Conservation (phyloP, 1,140 invertebrate genomes). For the Bombus pyrosoma region DNA sequence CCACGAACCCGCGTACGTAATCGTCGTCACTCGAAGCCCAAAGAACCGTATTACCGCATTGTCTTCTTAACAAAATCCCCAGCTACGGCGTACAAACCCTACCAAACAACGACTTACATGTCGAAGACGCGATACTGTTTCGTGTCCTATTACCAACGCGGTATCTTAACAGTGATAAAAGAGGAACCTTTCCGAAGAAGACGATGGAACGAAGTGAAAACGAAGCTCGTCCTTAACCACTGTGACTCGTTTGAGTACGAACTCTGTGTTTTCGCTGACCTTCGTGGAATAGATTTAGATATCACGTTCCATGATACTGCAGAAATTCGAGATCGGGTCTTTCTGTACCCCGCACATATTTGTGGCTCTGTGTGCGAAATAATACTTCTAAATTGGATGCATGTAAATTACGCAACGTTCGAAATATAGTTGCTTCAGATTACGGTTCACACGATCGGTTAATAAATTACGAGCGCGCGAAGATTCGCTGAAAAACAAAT, state of each 20-base stretch:
- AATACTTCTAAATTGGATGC: not conserved
- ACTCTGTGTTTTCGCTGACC: slow-evolving; percentile 5
- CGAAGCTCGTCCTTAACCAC: too few species aligned
- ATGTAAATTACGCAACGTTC: not conserved
- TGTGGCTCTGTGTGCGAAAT: not conserved
- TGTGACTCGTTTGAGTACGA: not conserved
- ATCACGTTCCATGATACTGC: not conserved
- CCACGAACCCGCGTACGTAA: slow-evolving; percentile 43
- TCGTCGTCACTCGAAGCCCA: not conserved
- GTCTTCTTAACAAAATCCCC: not conserved
- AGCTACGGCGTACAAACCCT: too few species aligned
- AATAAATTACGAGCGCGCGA: not conserved
- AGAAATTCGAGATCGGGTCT: slow-evolving; percentile 11
- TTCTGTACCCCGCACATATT: not conserved
- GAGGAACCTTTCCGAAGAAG: not conserved
- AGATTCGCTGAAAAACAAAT: not conserved
- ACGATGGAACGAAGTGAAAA: not conserved
- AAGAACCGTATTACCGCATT: not conserved
- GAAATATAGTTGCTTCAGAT: not conserved
- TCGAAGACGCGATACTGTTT: not conserved
- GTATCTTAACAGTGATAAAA: not conserved
- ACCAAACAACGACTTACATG: not conserved
- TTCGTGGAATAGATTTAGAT: not conserved
- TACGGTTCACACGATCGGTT: not conserved
- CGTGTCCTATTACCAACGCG: not conserved